Base-by-base conservation (phyloP, 1,140 invertebrate species). In the Monomorium pharaonis region DNA sequence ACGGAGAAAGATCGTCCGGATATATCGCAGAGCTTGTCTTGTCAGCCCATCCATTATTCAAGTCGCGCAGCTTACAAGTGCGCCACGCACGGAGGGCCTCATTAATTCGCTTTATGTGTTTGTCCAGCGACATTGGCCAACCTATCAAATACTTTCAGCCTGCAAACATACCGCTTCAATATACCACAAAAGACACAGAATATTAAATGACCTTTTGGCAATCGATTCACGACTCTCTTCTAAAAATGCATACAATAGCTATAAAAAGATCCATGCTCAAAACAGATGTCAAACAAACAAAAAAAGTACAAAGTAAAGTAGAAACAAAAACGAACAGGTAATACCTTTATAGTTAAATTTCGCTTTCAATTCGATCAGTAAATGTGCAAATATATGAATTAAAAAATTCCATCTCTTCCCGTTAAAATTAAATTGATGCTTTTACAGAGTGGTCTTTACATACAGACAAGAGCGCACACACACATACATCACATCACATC, bases 91-190 rank as follows among this genome's bases (percentile, higher is more conserved):
- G 83, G 86, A 87, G 63, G 44, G 58, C 81, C 90, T 91, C 90
- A 86, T 92, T 92, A 92, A 92, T 92, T 91, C 90, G 86, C 88
- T 90, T 91, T 91, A 91, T 90, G 76, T 86, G 90, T 90, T 92
- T 92, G 90, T 74, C 89, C 83, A 87, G 81, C 54, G 69, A 65
- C 62, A 44, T 54, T 70, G 44, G 76, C 47, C 77, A 56, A 80
- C 37, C 69, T 77, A 37, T 84, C 67, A 37, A 24, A 44, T 47
- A 70, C 65, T 88, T 86, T 77, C 77, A 81, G 44, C 49, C 76
- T 47, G 18, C 85, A 67, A 54, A 78, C 77, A 81, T 37, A 37
- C 1, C n/a, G n/a, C 24, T 47, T 21, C 24, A 16, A 42, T 24
- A 42, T 60, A 44, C 51, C 78, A 47, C 47, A 27, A 78, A 69